A percentile compares a stretch with the other conserved stretches of the same genome.
Conservation (phyloP, 2,113 vertebrate species). For the Pleuronectes platessa region DNA sequence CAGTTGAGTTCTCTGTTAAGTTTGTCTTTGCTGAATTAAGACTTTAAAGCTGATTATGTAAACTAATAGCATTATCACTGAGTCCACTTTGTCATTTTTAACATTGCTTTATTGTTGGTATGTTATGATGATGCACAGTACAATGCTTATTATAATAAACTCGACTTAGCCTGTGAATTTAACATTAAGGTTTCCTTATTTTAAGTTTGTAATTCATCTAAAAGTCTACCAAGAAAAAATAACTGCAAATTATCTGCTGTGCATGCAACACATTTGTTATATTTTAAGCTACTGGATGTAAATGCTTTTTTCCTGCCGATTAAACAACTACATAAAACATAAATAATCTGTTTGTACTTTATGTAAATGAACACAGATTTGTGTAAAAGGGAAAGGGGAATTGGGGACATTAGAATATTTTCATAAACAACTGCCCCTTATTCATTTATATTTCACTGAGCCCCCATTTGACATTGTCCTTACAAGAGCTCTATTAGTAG, state of each 20-base stretch:
- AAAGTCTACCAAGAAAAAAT: constrained; percentile 37
- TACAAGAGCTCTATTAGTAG: constrained; percentile 52
- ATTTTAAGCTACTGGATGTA: constrained; percentile 42
- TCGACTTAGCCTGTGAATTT: not conserved
- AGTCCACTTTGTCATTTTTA: not conserved
- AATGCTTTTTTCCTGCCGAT: constrained; percentile 37
- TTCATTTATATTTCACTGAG: constrained; percentile 53
- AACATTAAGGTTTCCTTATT: not conserved
- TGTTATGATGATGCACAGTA: not conserved
- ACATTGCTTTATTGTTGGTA: not conserved
- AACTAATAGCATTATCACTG: not conserved
- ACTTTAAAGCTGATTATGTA: not conserved
- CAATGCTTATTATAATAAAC: not conserved
- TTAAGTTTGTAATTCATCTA: constrained; percentile 3
- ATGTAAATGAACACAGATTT: constrained; percentile 61
- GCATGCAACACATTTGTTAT: constrained; percentile 24
- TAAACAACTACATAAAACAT: constrained; percentile 49
- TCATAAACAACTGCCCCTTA: constrained; percentile 41
- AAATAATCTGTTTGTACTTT: constrained; percentile 52
- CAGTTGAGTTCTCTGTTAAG: constrained; percentile 16
- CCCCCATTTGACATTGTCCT: constrained; percentile 46
- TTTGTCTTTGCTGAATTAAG: too few species aligned
- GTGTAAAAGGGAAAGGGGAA: constrained; percentile 19
- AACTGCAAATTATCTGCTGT: constrained; percentile 47
- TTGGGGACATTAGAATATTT: constrained; percentile 52